Percentiles rank a stretch among this genome's conserved stretches.
Evolutionary conservation across 2,888 invertebrate genomes (phyloP).

Genomic region (Arge pagana): DNA sequence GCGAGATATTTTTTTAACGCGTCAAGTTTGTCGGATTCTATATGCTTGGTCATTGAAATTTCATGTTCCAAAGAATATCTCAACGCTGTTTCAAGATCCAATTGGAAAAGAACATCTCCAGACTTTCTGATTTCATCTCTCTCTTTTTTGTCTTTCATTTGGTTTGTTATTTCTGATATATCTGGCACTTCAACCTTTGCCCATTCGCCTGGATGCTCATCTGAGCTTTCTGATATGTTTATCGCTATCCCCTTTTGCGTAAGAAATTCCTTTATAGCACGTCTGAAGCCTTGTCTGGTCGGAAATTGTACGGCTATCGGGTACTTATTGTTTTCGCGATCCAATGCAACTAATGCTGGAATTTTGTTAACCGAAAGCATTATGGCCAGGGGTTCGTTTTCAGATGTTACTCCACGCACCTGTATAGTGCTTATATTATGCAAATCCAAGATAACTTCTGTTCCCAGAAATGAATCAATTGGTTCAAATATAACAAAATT

Average conservation of each 20-base stretch:
- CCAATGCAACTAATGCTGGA: conserved; percentile 64
- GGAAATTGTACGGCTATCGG: conserved; percentile 57
- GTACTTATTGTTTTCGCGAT: conserved; percentile 54
- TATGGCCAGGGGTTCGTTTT: conserved; percentile 62
- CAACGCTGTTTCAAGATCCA: conserved; percentile 88
- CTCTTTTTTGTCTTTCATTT: conserved; percentile 45
- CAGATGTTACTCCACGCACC: conserved; percentile 64
- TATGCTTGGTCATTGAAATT: conserved; percentile 70
- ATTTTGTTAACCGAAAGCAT: conserved; percentile 59
- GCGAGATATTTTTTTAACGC: conserved; percentile 77
- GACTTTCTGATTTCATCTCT: conserved; percentile 51
- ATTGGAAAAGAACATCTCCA: conserved; percentile 74
- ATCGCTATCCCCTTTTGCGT: conserved; percentile 41
- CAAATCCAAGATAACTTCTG: conserved; percentile 71
- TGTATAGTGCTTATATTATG: conserved; percentile 63
- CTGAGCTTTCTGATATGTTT: conserved; percentile 20
- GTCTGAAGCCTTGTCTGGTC: conserved; percentile 58
- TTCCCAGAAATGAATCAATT: conserved; percentile 65
- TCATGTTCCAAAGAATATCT: conserved; percentile 83
- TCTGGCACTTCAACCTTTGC: conserved; percentile 53
- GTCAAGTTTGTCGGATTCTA: conserved; percentile 72
- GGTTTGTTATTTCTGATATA: conserved; percentile 40
- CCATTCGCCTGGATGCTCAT: conserved; percentile 51
- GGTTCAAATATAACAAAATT: conserved; percentile 72
- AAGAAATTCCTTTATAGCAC: conserved; percentile 63